Evolutionary conservation across 2,888 invertebrate genomes (phyloP), one percentile per base, ranked within the genome.

Genomic region (Koerneria pararmatus): DNA sequence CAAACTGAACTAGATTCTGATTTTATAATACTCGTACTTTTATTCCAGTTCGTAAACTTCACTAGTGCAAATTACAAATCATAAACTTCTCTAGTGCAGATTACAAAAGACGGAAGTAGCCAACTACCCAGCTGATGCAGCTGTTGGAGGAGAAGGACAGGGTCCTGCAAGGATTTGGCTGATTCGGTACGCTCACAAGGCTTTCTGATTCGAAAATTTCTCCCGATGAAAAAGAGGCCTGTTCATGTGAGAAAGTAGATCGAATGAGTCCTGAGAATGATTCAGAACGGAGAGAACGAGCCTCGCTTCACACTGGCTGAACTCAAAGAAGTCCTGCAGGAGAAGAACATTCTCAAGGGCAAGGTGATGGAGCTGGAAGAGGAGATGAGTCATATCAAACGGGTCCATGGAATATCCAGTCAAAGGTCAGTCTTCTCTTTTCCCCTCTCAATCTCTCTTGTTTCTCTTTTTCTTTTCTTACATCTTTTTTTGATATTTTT

Each of bases 341-440:
- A 97, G 86, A 88, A 95, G 68, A 95, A 95, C 85, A 92, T 93
- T 83, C 87, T 95, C 65, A 92, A 94, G 83, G 74, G 74, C n/a
- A 89, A 90, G 82, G 90, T 97, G 62, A 90, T 91, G 81, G 91
- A 92, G 83, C 88, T 95, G n/a, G 93, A 94, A 84, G 94, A 95
- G 79, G 93, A 95, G 85, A 85, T 97, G 73, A 90, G 89, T 27
- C 69, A 69, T 41, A 69, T 75, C 63, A 71, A 73, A 15, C 71
- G 32, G 1, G n/a, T n/a, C n/a, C 74, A 15, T 67, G 69, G 35
- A 61, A 64, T 1, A 8, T 19, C 41, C n/a, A 8, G 11, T 11
- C 41, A 41, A 19, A 41, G 41, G 19, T 19, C 8, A 8, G 19
- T 19, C 8, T 19, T 19, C 41, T 41, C 41, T 41, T 19, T 41